phyloP scores from a whole-genome alignment of 1,140 invertebrate species.

The Trinorchestia longiramus region DNA sequence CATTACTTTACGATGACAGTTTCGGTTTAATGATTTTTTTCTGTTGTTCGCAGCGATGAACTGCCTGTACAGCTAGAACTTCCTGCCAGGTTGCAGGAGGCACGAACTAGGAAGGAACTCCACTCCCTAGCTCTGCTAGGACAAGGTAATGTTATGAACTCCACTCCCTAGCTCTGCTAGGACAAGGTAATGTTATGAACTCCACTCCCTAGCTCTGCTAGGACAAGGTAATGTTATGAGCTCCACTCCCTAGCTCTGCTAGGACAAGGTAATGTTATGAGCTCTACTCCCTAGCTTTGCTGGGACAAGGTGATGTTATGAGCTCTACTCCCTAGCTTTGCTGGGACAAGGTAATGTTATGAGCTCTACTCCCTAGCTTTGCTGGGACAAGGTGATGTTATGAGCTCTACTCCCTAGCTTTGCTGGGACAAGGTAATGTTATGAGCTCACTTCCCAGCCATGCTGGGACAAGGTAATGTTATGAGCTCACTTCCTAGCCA shows the following conservation, averaged over 20 bases:
- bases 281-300: too few species aligned
- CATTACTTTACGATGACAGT: too few species aligned
- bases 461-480: too few species aligned
- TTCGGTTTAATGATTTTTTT: too few species aligned
- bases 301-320: conserved; percentile 59
- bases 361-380: too few species aligned
- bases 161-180: not conserved
- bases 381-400: too few species aligned
- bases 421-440: too few species aligned
- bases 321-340: too few species aligned
- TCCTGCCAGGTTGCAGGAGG: conserved; percentile 84
- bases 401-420: too few species aligned
- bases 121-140: conserved; percentile 90
- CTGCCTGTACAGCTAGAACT: conserved; percentile 89
- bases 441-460: not conserved
- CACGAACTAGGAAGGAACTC: conserved; percentile 88
- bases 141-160: conserved; percentile 75
- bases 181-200: conserved; percentile 59
- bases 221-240: conserved; percentile 78
- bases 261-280: not conserved
- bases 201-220: conserved; percentile 88
- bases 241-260: not conserved
- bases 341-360: too few species aligned
- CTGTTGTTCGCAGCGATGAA: conserved; percentile 82
- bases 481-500: conserved; percentile 88